Evolutionary conservation across 2,113 vertebrate species (phyloP).

Genomic region (Salvator merianae): DNA sequence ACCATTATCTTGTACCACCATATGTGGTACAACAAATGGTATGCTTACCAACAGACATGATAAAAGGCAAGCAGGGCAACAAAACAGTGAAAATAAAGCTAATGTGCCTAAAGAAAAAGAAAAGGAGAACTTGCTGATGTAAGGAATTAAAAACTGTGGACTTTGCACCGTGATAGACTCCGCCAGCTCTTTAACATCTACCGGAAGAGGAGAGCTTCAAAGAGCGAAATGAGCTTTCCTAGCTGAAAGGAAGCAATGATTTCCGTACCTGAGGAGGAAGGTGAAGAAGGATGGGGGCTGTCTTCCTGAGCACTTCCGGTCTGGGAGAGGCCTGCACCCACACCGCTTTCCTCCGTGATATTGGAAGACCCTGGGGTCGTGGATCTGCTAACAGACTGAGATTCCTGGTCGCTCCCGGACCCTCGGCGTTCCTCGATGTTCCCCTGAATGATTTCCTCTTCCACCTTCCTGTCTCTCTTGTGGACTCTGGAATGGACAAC

Average conservation of each 20-base stretch:
- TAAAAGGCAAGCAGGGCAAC: constrained; percentile 15
- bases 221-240: not conserved
- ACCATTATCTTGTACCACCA: not conserved
- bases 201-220: not conserved
- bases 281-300: constrained; percentile 97
- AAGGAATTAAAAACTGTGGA: constrained; percentile 1
- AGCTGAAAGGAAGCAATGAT: constrained; percentile 34
- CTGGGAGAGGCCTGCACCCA: constrained; percentile 93
- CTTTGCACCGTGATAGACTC: not conserved
- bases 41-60: not conserved
- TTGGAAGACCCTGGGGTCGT: constrained; percentile 98
- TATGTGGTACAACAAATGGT: not conserved
- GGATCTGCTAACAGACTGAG: constrained; percentile 96
- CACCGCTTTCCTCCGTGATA: constrained; percentile 94
- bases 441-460: constrained; percentile 85
- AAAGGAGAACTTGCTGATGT: not conserved
- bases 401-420: constrained; percentile 97
- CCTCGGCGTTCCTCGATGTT: constrained; percentile 91
- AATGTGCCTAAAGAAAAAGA: constrained; percentile 17
- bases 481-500: constrained; percentile 96
- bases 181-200: not conserved
- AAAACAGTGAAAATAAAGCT: constrained; percentile 14
- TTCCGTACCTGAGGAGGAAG: constrained; percentile 92
- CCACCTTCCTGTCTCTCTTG: constrained; percentile 87
- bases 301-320: constrained; percentile 96